A percentile compares a stretch with the other conserved stretches of the same genome.
Conservation (phyloP, 2,113 vertebrate species). For the Camelus dromedarius region DNA sequence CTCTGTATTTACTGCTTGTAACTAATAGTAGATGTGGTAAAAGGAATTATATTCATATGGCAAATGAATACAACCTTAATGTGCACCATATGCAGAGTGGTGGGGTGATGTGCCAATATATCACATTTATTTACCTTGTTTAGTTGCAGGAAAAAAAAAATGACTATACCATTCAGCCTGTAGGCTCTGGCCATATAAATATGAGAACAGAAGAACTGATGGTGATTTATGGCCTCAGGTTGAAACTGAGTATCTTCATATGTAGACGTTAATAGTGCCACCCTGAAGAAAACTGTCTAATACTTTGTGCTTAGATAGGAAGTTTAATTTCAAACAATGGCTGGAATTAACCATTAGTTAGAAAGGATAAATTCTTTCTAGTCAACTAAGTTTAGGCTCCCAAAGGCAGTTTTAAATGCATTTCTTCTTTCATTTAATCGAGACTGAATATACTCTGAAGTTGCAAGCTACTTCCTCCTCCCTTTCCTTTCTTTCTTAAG, state of each 20-base stretch:
- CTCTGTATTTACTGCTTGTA: constrained; percentile 87
- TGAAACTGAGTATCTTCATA: constrained; percentile 80
- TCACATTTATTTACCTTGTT: constrained; percentile 92
- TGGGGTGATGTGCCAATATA: constrained; percentile 89
- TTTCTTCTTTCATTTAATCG: constrained; percentile 24
- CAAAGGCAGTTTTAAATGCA: not conserved
- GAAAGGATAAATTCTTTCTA: not conserved
- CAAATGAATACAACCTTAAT: constrained; percentile 90
- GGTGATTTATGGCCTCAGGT: constrained; percentile 80
- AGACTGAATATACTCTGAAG: constrained; percentile 16
- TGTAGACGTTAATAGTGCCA: constrained; percentile 53
- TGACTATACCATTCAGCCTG: constrained; percentile 86
- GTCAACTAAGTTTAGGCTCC: not conserved
- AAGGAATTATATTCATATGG: constrained; percentile 91
- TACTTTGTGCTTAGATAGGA: constrained; percentile 68
- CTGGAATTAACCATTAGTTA: constrained; percentile 38
- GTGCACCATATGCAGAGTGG: constrained; percentile 85
- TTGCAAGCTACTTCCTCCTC: not conserved
- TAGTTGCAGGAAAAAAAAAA: constrained; percentile 86
- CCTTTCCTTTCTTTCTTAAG: not conserved
- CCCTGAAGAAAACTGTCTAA: constrained; percentile 68
- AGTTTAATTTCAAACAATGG: constrained; percentile 70
- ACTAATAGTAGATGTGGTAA: constrained; percentile 85
- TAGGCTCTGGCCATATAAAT: constrained; percentile 80
- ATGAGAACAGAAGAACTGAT: constrained; percentile 79